A percentile compares a stretch with the other conserved stretches of the same genome.
Conservation (phyloP, 2,888 invertebrate genomes). For the Teleiodes luculella region DNA sequence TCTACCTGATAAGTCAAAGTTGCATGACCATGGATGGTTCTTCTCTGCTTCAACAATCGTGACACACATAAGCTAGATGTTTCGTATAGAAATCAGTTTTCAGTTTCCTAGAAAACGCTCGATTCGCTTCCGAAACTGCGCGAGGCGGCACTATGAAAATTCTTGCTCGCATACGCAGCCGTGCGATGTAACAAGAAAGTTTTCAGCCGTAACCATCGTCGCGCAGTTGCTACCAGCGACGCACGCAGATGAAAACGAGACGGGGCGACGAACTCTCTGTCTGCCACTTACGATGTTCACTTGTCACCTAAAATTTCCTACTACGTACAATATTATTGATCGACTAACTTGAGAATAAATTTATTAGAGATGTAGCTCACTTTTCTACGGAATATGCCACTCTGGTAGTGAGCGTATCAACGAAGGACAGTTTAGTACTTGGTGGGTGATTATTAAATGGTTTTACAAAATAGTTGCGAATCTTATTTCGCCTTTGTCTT, state of each 20-base stretch:
- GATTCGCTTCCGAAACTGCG: conserved; percentile 25
- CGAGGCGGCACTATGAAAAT: conserved; percentile 23
- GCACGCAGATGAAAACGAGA: conserved; percentile 61
- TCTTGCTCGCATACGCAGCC: conserved; percentile 29
- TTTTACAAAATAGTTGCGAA: too few relatives aligned
- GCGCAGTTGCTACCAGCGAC: conserved; percentile 28
- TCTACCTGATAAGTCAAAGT: too few relatives aligned
- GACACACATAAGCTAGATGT: background rate
- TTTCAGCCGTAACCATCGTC: conserved; percentile 50
- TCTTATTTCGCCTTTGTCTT: too few relatives aligned
- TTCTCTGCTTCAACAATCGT: too few relatives aligned
- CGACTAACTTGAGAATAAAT: background rate
- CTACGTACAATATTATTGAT: background rate
- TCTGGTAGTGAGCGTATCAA: too few relatives aligned
- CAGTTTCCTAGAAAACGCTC: conserved; percentile 8
- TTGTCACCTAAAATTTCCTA: background rate
- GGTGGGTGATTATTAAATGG: too few relatives aligned
- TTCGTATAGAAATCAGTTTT: conserved; percentile 15
- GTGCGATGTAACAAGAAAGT: conserved; percentile 42
- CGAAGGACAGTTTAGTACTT: too few relatives aligned
- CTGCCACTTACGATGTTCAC: conserved; percentile 20
- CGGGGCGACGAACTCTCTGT: conserved; percentile 58
- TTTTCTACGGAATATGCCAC: too few relatives aligned
- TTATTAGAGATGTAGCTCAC: too few relatives aligned
- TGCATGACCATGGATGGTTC: too few relatives aligned